These are phyloP conservation scores for Hiodon alosoides DNA, from an alignment of 2,113 vertebrate species.

Conservation along the genomic window DNA sequence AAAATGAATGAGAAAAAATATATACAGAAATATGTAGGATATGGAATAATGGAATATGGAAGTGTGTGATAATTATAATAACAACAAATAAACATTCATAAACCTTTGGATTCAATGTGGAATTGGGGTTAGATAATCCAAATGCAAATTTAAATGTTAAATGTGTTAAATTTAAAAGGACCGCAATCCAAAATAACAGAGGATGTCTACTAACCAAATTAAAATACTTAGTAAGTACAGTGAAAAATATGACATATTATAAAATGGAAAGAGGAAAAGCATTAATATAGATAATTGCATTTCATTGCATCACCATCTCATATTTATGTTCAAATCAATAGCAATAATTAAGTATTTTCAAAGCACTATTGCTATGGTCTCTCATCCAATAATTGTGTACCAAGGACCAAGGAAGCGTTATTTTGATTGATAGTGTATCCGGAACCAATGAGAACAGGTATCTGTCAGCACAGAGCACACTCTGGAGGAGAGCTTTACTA, in stretches of 20 bases:
- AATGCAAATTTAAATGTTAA: too few species aligned
- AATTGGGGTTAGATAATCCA: too few species aligned
- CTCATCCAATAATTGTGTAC: not conserved
- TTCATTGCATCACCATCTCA: slow-evolving; percentile 18
- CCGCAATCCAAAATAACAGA: too few species aligned
- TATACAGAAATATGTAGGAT: too few species aligned
- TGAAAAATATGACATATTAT: not conserved
- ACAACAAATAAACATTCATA: too few species aligned
- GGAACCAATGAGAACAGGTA: slow-evolving; percentile 16
- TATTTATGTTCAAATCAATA: slow-evolving; percentile 21
- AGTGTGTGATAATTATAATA: not conserved
- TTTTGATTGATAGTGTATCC: slow-evolving; percentile 20
- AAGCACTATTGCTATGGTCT: slow-evolving; percentile 4
- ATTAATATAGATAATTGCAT: not conserved
- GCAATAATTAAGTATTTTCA: slow-evolving; percentile 8
- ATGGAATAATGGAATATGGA: not conserved
- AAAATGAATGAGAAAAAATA: too few species aligned
- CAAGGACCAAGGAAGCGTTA: slow-evolving; percentile 1
- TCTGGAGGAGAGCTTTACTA: not conserved
- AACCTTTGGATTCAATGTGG: too few species aligned
- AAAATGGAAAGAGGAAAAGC: not conserved
- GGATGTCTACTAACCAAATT: too few species aligned
- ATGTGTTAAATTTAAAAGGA: too few species aligned
- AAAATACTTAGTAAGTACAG: too few species aligned
- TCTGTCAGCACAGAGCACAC: not conserved